phyloP scores from a whole-genome alignment of 2,113 vertebrate species.

The Xerus inauris region DNA sequence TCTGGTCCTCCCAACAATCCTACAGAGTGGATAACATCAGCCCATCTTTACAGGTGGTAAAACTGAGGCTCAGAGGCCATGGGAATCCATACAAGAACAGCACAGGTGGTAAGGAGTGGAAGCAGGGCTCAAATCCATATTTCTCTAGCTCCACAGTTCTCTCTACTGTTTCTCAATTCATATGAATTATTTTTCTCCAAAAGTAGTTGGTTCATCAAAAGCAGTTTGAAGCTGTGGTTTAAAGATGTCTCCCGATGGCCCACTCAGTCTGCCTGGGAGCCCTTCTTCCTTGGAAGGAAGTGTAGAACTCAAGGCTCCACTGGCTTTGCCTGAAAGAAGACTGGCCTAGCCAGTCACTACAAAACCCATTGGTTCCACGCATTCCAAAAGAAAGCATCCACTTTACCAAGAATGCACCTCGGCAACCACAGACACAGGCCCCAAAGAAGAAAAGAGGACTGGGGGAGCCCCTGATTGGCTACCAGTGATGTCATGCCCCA shows the following conservation, averaged over 20 bases:
- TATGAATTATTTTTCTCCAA: background rate
- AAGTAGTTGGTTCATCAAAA: slow-evolving; percentile 38
- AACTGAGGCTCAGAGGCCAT: background rate
- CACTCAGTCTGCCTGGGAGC: background rate
- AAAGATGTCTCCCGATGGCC: background rate
- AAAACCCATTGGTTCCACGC: background rate
- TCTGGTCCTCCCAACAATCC: background rate
- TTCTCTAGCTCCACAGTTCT: background rate
- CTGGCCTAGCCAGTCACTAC: background rate
- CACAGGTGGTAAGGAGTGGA: background rate
- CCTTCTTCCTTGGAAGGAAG: background rate
- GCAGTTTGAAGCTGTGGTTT: background rate
- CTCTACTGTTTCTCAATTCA: background rate
- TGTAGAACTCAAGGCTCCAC: background rate
- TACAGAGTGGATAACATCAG: background rate
- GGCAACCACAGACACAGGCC: slow-evolving; percentile 38
- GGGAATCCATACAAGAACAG: background rate
- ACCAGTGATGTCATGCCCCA: slow-evolving; percentile 18
- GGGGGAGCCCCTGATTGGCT: background rate
- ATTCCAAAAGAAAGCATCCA: background rate
- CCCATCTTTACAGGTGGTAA: background rate
- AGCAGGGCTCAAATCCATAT: background rate
- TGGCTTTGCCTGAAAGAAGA: background rate
- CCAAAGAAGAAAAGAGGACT: background rate
- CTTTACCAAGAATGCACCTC: slow-evolving; percentile 39